Evolutionary conservation across 2,888 invertebrate genomes (phyloP), one percentile per base, ranked within the genome.

Genomic region (Vanessa cardui): DNA sequence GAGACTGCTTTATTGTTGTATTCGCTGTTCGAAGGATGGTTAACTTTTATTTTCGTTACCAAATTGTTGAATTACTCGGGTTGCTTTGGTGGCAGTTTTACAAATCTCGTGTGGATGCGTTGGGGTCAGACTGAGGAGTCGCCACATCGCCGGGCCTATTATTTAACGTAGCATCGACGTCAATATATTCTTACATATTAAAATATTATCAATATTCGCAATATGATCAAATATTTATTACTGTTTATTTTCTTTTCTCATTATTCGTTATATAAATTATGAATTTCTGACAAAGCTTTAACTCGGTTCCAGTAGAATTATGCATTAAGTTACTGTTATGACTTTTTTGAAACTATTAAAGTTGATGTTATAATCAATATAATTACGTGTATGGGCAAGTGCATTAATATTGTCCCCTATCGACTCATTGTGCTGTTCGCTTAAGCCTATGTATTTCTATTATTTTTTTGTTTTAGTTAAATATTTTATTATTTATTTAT

Each of bases 1-100:
- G 93, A 93, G 93, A 93, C 93, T 93, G 93, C 93, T 93, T 93
- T 73, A 88, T 88, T 92, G 92, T 92, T 92, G 91, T 91, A 90
- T 86, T 90, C 85, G 91, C 90, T 90, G 89, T 87, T 89, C 78
- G 80, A 81, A 84, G 80, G 85, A 83, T 86, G 87, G 82, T 87
- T 92, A 86, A 85, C 85, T 84, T 88, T 89, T 89, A 88, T 86
- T 89, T 91, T 92, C 87, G 92, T 92, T 92, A 92, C 92, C 92
- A 92, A 92, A 90, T 92, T 92, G 92, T 92, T 92, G 85, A 88
- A 84, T 86, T 85, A 85, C 85, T 87, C 83, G 86, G 87, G 86
- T 89, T 85, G 86, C 88, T 87, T 88, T 83, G 89, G 87, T 88
- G 87, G 87, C 90, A 89, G 88, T 84, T 87, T 81, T 81, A 66